Evolutionary conservation across 2,888 invertebrate genomes (phyloP), one percentile per base, ranked within the genome.

Genomic region (Aethes cnicana): DNA sequence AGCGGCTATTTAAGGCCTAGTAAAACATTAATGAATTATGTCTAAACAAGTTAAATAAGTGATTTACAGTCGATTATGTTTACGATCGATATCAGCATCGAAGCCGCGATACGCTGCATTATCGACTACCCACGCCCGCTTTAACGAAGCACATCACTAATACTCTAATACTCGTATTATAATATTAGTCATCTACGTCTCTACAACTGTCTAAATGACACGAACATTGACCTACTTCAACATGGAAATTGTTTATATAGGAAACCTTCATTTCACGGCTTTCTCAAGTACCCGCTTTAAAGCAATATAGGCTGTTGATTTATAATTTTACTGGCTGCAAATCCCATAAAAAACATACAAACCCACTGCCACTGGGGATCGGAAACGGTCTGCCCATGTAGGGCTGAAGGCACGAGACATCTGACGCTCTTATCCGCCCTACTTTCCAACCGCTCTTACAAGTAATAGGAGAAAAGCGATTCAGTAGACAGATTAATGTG

Each of bases 341-440:
- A 57, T 60, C 59, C 53, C 56, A 64, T 55, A 57, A 59, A n/a
- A 62, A 60, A 68, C 61, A 59, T 57, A 58, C 54, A 58, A 54
- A 55, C 57, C 54, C 52, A 54, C 52, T 58, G 63, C 59, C 56
- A 56, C 62, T 48, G 63, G 69, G 60, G 67, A 72, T 79, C 77
- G 77, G 77, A 81, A 82, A 75, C 71, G 61, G 62, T 64, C 66
- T 54, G 59, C 53, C 77, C 83, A 55, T 82, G 59, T 81, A 83
- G 63, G 81, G 83, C 69, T 69, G 65, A 69, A 72, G 69, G 62
- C 66, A 64, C 72, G 68, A n/a, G n/a, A 69, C 69, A 68, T 72
- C 69, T 68, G 70, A 70, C 67, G 68, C 68, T 64, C 65, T 64
- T 66, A 67, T 71, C 68, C 76, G 76, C 77, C 84, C 82, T 68